Evolutionary conservation across 2,113 vertebrate species (phyloP).

Genomic region (Platanista minor): DNA sequence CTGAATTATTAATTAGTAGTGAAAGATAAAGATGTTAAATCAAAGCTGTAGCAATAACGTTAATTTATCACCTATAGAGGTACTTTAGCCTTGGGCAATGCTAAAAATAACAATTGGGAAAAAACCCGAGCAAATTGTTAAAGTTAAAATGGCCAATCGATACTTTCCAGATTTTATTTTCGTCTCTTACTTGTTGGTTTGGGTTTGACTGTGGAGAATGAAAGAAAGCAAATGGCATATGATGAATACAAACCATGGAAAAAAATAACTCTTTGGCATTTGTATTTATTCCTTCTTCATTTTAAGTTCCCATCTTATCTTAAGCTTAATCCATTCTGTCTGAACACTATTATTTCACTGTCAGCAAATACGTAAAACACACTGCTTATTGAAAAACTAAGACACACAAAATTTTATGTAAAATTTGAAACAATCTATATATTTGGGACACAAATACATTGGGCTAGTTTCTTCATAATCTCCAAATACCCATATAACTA

Average conservation of each 20-base stretch:
- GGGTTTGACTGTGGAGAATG: slow-evolving; percentile 60
- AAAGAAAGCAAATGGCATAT: slow-evolving; percentile 40
- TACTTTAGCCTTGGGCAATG: background rate
- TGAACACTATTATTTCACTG: background rate
- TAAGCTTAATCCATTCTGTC: background rate
- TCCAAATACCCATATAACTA: background rate
- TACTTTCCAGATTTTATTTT: slow-evolving; percentile 55
- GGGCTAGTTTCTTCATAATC: background rate
- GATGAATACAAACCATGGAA: background rate
- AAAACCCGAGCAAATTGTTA: background rate
- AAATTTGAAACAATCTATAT: background rate
- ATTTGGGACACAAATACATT: background rate
- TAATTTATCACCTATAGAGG: background rate
- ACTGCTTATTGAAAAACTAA: background rate
- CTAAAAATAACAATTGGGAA: background rate
- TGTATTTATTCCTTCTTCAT: background rate
- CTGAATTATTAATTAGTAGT: slow-evolving; percentile 25
- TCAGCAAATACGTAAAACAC: background rate
- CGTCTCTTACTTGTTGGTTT: slow-evolving; percentile 72
- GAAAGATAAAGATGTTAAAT: slow-evolving; percentile 31
- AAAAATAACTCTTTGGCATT: background rate
- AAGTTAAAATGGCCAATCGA: slow-evolving; percentile 30
- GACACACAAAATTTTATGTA: background rate
- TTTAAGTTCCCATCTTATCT: background rate
- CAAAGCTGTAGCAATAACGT: slow-evolving; percentile 1